Evolutionary conservation across 2,113 vertebrate genomes (phyloP).

Genomic region (Laticauda laticaudata): DNA sequence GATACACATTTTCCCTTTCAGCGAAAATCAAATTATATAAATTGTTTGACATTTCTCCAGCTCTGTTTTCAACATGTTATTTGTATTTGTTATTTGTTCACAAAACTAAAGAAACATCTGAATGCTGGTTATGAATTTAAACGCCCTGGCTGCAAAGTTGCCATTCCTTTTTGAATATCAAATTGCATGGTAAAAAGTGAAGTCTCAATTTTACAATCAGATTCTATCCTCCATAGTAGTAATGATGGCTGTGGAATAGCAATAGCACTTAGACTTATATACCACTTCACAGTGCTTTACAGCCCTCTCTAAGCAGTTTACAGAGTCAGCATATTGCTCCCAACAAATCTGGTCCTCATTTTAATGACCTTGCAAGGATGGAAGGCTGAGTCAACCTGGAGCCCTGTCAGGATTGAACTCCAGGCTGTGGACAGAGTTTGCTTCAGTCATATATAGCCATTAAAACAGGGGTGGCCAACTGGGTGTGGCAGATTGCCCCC

Average conservation of each 20-base stretch:
- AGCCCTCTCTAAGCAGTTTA: too few relatives aligned
- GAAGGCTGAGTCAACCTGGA: too few relatives aligned
- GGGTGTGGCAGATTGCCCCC: too few relatives aligned
- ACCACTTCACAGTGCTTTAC: too few relatives aligned
- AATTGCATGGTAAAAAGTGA: background rate
- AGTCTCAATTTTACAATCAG: background rate
- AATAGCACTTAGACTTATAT: too few relatives aligned
- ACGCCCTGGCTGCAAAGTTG: background rate
- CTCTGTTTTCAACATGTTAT: background rate
- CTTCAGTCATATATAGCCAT: too few relatives aligned
- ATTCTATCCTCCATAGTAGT: background rate
- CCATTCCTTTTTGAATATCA: background rate
- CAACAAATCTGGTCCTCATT: too few relatives aligned
- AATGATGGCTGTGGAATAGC: background rate
- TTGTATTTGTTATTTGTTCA: background rate
- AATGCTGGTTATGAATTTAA: background rate
- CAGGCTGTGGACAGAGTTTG: too few relatives aligned
- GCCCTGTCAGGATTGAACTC: too few relatives aligned
- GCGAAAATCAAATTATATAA: background rate
- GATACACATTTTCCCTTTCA: background rate
- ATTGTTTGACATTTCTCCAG: background rate
- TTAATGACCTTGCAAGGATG: too few relatives aligned
- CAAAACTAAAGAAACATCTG: background rate
- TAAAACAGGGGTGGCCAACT: too few relatives aligned
- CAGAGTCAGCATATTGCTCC: too few relatives aligned